Evolutionary conservation across 2,888 invertebrate genomes (phyloP).

Genomic region (Calameuta filiformis): DNA sequence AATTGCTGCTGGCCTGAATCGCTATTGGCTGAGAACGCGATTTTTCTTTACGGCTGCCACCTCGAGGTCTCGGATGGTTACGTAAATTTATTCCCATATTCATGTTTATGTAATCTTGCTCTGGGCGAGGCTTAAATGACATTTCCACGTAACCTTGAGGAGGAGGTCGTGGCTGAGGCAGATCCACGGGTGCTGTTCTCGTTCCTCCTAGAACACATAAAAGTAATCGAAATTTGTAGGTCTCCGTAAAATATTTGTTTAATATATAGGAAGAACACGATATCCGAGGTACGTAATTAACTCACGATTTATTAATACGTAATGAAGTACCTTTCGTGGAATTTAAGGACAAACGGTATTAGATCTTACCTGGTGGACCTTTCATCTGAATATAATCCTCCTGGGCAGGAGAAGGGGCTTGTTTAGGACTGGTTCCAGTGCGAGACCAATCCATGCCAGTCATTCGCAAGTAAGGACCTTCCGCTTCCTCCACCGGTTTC

Average conservation of each 20-base stretch:
- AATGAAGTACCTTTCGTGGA: not conserved
- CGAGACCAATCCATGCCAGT: constrained; percentile 56
- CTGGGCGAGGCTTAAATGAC: constrained; percentile 68
- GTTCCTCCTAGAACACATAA: constrained; percentile 39
- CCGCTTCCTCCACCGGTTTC: constrained; percentile 63
- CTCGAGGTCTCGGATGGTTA: constrained; percentile 47
- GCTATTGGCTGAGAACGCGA: constrained; percentile 74
- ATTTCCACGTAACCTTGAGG: constrained; percentile 77
- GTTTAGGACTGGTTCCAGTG: constrained; percentile 62
- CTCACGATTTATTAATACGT: not conserved
- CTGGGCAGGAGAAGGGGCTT: constrained; percentile 60
- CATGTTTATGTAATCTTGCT: constrained; percentile 71
- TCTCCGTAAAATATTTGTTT: not conserved
- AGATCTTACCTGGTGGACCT: constrained; percentile 57
- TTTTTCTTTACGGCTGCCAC: constrained; percentile 63
- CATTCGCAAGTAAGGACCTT: constrained; percentile 64
- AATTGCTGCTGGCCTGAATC: constrained; percentile 67
- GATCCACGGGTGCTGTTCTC: constrained; percentile 64
- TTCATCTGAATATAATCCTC: constrained; percentile 66
- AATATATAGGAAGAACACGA: not conserved
- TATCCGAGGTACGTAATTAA: not conserved
- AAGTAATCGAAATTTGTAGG: not conserved
- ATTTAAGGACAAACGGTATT: not conserved
- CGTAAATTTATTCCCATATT: constrained; percentile 55
- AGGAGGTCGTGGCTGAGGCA: constrained; percentile 63